Conservation (phyloP, 2,113 vertebrate species). For the Mesocricetus auratus region DNA sequence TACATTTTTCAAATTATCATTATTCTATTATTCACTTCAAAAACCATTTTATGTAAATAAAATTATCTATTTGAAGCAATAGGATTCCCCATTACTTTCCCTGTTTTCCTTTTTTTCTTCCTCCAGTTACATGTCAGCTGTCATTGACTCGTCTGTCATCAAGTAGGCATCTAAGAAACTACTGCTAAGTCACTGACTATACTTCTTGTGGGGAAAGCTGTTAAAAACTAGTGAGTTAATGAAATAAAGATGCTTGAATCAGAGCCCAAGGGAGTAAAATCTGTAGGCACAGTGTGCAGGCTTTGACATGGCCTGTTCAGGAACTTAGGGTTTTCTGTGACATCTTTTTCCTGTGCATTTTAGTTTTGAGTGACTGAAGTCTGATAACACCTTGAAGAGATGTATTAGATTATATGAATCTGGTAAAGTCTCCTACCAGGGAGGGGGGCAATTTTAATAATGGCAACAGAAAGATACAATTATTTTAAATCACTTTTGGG, state of each 20-base stretch:
- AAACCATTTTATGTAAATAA: slow-evolving; percentile 4
- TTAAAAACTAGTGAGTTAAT: slow-evolving; percentile 71
- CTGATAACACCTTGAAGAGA: not conserved
- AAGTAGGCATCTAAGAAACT: slow-evolving; percentile 25
- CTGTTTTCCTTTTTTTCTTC: slow-evolving; percentile 1
- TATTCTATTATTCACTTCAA: not conserved
- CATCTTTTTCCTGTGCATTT: not conserved
- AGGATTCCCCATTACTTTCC: not conserved
- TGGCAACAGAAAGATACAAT: not conserved
- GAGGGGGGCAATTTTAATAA: slow-evolving; percentile 3
- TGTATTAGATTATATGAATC: not conserved
- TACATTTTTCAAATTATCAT: not conserved
- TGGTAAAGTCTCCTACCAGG: not conserved
- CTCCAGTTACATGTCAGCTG: slow-evolving; percentile 60
- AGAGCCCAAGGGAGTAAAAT: not conserved
- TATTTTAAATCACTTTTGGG: not conserved
- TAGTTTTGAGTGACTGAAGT: not conserved
- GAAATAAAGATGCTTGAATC: slow-evolving; percentile 67
- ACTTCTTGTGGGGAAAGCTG: slow-evolving; percentile 61
- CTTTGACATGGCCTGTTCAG: slow-evolving; percentile 53
- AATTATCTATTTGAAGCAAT: slow-evolving; percentile 17
- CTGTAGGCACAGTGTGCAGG: not conserved
- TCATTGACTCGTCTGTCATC: slow-evolving; percentile 67
- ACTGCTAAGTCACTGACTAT: slow-evolving; percentile 76
- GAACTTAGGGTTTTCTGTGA: not conserved